Evolutionary conservation across 2,888 invertebrate genomes (phyloP).

Genomic region (Platycnemis pennipes): DNA sequence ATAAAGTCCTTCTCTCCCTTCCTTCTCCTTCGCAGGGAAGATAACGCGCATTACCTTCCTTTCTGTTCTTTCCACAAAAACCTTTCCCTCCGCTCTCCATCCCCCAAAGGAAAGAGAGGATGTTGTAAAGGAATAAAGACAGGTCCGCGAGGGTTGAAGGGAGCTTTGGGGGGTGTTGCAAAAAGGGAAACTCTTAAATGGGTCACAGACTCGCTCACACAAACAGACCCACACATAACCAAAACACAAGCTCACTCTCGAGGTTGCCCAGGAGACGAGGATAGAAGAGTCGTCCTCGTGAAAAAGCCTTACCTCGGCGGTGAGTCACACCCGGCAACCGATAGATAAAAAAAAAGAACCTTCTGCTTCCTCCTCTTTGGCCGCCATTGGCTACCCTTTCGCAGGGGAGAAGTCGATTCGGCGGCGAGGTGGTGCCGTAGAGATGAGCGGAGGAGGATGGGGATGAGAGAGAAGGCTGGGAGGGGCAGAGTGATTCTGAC

Average conservation of each 20-base stretch:
- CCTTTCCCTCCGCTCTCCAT: neutral
- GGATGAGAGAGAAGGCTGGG: neutral
- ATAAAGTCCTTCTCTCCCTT: neutral
- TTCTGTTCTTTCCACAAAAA: conserved; percentile 18
- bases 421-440: neutral
- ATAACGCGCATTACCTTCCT: conserved; percentile 22
- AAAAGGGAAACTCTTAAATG: conserved; percentile 48
- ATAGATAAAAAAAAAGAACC: neutral
- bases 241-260: neutral
- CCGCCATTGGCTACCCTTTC: neutral
- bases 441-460: neutral
- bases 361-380: neutral
- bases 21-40: neutral
- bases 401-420: neutral
- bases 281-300: neutral
- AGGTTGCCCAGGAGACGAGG: neutral
- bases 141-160: neutral
- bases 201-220: conserved; percentile 40
- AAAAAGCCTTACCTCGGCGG: conserved; percentile 6
- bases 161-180: neutral
- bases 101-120: neutral
- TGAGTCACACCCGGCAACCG: conserved; percentile 51
- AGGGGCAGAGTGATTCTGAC: conserved; percentile 48
- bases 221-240: conserved; percentile 15
- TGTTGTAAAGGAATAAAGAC: conserved; percentile 28